A percentile compares a stretch with the other conserved stretches of the same genome.
Conservation (phyloP, 1,140 invertebrate species). For the Aphis craccivora region DNA sequence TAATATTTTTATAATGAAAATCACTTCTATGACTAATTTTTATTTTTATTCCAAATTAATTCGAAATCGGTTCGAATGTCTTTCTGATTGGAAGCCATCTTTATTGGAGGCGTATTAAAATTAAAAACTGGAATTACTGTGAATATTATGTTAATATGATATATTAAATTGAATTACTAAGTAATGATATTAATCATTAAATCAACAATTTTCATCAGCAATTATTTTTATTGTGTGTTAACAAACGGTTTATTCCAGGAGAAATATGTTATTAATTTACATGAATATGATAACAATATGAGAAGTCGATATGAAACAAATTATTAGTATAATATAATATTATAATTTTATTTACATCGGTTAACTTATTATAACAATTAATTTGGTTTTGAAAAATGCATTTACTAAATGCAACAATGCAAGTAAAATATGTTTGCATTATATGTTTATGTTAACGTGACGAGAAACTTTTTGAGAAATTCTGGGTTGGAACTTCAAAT, state of each 20-base stretch:
- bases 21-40: background rate
- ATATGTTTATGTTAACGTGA: background rate
- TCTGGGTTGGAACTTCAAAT: background rate
- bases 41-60: background rate
- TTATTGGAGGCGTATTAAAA: background rate
- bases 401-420: background rate
- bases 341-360: background rate
- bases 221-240: background rate
- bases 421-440: background rate
- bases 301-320: background rate
- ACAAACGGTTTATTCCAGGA: background rate
- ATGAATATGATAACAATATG: background rate
- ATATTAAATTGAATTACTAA: no score
- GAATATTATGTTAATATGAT: background rate
- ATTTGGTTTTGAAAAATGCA: background rate
- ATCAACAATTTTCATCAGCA: background rate
- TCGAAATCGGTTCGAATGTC: background rate
- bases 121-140: background rate
- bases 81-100: background rate
- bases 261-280: background rate
- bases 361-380: background rate
- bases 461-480: background rate
- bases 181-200: background rate
- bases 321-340: background rate
- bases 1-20: constrained; percentile 9